Conservation (phyloP, 2,113 vertebrate species). For the Rana temporaria region DNA sequence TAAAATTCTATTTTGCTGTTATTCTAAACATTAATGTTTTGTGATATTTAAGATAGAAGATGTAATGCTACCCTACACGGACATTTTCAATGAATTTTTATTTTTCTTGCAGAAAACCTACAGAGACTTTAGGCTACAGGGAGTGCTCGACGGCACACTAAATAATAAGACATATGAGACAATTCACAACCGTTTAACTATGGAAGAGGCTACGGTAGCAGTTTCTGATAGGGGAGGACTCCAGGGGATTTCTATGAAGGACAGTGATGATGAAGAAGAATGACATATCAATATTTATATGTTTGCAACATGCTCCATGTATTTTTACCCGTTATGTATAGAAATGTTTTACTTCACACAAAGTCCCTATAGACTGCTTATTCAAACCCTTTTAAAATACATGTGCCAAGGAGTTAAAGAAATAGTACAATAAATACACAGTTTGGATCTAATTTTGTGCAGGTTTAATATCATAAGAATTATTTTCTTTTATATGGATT, state of each 20-base stretch:
- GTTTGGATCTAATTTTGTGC: neutral
- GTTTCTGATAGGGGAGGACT: slow-evolving; percentile 86
- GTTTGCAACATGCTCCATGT: neutral
- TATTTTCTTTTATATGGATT: neutral
- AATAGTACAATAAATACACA: neutral
- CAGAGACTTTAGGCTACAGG: slow-evolving; percentile 93
- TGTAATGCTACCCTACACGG: too few species aligned
- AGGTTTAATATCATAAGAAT: neutral
- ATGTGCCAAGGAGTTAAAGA: slow-evolving; percentile 1
- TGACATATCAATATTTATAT: slow-evolving; percentile 63
- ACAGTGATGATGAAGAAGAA: slow-evolving; percentile 93
- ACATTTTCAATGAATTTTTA: neutral
- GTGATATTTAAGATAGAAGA: too few species aligned
- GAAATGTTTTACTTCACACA: neutral
- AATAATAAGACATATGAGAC: slow-evolving; percentile 93
- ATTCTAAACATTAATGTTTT: too few species aligned
- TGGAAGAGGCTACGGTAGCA: slow-evolving; percentile 88
- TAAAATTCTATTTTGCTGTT: too few species aligned
- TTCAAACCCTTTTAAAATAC: neutral
- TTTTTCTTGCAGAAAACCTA: slow-evolving; percentile 86
- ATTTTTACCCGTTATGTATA: slow-evolving; percentile 5
- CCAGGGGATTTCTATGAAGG: slow-evolving; percentile 93
- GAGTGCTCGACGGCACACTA: slow-evolving; percentile 86
- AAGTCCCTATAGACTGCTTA: neutral
- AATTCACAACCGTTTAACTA: slow-evolving; percentile 85